Conservation (phyloP, 2,888 invertebrate genomes). For the Idaea aversata region DNA sequence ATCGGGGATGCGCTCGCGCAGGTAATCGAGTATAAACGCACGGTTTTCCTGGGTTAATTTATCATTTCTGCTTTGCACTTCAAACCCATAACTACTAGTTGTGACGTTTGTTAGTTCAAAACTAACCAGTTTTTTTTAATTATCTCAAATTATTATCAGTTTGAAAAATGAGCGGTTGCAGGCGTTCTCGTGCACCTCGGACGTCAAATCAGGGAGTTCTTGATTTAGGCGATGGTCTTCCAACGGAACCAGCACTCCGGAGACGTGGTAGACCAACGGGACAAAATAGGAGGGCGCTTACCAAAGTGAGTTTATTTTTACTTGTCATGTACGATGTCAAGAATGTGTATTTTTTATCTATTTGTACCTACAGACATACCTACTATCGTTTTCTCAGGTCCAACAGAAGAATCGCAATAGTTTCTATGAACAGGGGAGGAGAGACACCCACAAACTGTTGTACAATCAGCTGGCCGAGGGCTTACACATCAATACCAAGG, state of each 20-base stretch:
- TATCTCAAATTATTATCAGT: neutral
- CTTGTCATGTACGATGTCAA: neutral
- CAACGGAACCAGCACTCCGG: constrained; percentile 9
- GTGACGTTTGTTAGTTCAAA: neutral
- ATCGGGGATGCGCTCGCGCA: neutral
- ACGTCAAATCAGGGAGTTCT: neutral
- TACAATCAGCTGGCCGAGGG: too few species aligned
- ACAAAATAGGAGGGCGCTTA: constrained; percentile 42
- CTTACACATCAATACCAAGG: constrained; percentile 22
- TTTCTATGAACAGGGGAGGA: too few species aligned
- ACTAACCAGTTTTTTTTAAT: too few species aligned
- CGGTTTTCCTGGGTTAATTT: neutral
- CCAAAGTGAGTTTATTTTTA: constrained; percentile 35
- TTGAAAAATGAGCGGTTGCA: neutral
- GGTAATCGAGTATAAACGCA: neutral
- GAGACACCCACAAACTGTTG: too few species aligned
- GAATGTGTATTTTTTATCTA: neutral
- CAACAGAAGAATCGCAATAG: too few species aligned
- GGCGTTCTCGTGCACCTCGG: neutral
- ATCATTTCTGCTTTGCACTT: neutral
- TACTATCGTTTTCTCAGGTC: too few species aligned
- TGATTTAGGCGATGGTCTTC: neutral
- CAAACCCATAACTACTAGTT: neutral
- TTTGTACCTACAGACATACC: neutral
- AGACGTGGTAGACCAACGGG: constrained; percentile 49